Conservation (phyloP, 2,113 vertebrate species). For the Pithys albifrons region DNA sequence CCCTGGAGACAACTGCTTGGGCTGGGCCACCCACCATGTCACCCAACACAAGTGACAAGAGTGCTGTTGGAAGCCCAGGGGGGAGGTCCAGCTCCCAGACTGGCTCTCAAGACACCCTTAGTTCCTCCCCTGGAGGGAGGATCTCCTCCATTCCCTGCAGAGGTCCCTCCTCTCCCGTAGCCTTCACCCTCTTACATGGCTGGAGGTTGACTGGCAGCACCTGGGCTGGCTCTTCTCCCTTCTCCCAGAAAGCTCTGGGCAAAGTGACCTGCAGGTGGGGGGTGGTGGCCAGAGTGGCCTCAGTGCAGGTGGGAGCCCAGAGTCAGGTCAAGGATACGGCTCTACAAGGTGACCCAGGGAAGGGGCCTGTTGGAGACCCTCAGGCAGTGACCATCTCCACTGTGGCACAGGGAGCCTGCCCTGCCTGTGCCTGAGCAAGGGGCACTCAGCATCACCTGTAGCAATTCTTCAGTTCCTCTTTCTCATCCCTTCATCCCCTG, state of each 20-base stretch:
- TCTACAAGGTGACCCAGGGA: background rate
- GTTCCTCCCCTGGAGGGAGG: background rate
- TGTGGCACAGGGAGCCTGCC: accelerated
- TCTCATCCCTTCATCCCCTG: background rate
- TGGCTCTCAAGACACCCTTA: background rate
- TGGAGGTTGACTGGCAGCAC: background rate
- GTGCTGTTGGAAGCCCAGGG: background rate
- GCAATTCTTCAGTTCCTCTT: background rate
- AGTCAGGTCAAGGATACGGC: background rate
- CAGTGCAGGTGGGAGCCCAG: background rate
- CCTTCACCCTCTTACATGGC: background rate
- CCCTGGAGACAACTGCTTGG: background rate
- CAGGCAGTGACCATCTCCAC: background rate
- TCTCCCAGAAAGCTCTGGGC: background rate
- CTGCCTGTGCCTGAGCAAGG: background rate
- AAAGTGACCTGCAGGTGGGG: background rate
- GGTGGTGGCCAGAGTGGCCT: background rate
- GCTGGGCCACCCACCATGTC: background rate
- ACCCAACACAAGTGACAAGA: background rate
- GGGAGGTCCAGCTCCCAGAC: background rate
- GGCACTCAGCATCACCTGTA: background rate
- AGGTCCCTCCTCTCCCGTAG: background rate
- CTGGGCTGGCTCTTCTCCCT: background rate
- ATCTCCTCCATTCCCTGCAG: background rate
- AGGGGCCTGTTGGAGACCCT: background rate